Conservation (phyloP, 2,113 vertebrate genomes). For the Heptranchias perlo region DNA sequence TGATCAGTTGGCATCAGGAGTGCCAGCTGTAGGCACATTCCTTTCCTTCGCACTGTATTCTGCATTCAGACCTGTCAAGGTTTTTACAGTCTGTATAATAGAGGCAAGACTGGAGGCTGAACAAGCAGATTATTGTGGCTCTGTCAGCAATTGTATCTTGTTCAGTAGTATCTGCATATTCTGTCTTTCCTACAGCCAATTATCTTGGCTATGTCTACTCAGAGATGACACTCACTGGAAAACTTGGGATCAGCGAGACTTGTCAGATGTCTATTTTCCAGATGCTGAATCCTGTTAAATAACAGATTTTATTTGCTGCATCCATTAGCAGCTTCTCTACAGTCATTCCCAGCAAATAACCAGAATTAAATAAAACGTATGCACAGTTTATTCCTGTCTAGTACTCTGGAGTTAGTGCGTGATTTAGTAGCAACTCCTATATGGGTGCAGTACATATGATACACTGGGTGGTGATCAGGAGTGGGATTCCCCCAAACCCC, state of each 20-base stretch:
- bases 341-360: background rate
- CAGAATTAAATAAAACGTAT: background rate
- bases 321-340: background rate
- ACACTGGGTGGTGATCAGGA: background rate
- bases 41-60: conserved; percentile 2
- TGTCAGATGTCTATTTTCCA: background rate
- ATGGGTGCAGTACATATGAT: background rate
- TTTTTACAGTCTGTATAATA: background rate
- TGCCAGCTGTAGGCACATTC: conserved; percentile 24
- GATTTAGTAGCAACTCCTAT: too few relatives aligned
- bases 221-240: background rate
- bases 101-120: conserved; percentile 29
- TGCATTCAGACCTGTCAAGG: background rate
- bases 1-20: conserved; percentile 7
- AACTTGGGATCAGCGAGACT: background rate
- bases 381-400: background rate
- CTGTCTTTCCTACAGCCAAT: background rate
- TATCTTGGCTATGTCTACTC: background rate
- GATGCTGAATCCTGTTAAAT: background rate
- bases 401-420: too few relatives aligned
- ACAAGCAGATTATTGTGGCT: conserved; percentile 23
- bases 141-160: conserved; percentile 8
- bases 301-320: background rate
- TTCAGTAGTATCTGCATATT: background rate
- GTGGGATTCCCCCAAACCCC: background rate